Base-by-base conservation (phyloP, 2,888 invertebrate species). In the Pristionchus maxplancki region DNA sequence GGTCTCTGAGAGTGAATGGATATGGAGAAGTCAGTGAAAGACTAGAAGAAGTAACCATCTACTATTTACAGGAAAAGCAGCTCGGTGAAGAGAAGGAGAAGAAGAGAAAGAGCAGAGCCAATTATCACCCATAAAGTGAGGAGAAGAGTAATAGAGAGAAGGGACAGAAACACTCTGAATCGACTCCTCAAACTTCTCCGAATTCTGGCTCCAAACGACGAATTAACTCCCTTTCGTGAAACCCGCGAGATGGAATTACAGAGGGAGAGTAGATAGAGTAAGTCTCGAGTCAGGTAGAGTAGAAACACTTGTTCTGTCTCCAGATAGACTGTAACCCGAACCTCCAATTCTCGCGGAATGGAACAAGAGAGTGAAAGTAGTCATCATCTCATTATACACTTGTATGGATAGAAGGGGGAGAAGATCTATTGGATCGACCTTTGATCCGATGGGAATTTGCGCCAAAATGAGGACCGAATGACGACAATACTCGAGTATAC, bases 351-450 rank as follows among this genome's bases (percentile, higher is more conserved):
- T 44, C 40, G n/a, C 78, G 0, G 20, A 40, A 40, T 9, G 71
- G 44, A 78, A 44, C 44, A 78, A 78, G 40, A 78, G 40, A 78
- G 78, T 78, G 78, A 78, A 78, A 78, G 78, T 11, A 78, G 78
- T 78, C 78, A 48, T 78, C 78, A 78, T 78, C 78, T 78, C 78
- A 78, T 78, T 78, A 78, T 78, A 48, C 78, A 78, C 78, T 78
- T 78, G 78, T 78, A 78, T 78, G 78, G 44, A 78, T 28, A 15
- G 31, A 24, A 28, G n/a, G 37, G 40, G 44, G 48, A 20, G n/a
- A 40, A 8, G 78, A 78, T 78, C 78, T 37, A 71, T 71, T 71
- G 40, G 71, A 71, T 71, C 37, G 71, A 2, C 44, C 78, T 78
- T 78, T 78, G 78, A 78, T 78, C 78, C 78, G 13, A 48, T 1